Evolutionary conservation across 1,140 invertebrate species (phyloP), one percentile per base, ranked within the genome.

Genomic region (Drosophila insularis): DNA sequence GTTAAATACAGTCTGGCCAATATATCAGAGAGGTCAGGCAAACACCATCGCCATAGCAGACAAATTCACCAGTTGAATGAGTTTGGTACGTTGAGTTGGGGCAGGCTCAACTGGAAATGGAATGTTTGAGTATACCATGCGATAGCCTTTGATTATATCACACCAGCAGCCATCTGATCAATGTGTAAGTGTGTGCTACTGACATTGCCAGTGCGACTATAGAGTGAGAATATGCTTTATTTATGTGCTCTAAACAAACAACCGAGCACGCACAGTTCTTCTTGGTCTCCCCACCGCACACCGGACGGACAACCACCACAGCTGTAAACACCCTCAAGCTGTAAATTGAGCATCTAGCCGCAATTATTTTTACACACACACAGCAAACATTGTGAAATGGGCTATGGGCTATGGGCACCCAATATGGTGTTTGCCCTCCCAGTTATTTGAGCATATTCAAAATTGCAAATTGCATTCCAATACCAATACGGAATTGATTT

Each of bases 241-340:
- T 78, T 87, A 81, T 86, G 68, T 81, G 71, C 68, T 70, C 74
- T 70, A 82, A 86, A 73, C 82, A 87, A 86, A 73, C 81, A 71
- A n/a, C 13, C 7, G 17, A 54, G 39, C 64, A 70, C 63, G 68
- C 71, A 87, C 82, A 61, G 53, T 14, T 13, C 37, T 27, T 19
- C 46, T 69, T 43, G 19, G 59, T 46, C 61, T 35, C n/a, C 39
- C 63, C 56, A 14, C 46, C 43, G 8, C 10, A 1, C 32, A 35
- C 8, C 10, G 8, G 7, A 35, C 32, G 32, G 10, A 37, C 60
- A 11, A 32, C 13, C 23, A 37, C 19, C 14, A n/a, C 35, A 67
- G 19, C 4, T 21, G 21, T 59, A 21, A 19, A 54, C 31, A 31
- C 40, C 8, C 37, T 35, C 31, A 32, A 60, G 40, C 65, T 53